Conservation (phyloP, 2,888 invertebrate genomes). For the Parnassius orleans region DNA sequence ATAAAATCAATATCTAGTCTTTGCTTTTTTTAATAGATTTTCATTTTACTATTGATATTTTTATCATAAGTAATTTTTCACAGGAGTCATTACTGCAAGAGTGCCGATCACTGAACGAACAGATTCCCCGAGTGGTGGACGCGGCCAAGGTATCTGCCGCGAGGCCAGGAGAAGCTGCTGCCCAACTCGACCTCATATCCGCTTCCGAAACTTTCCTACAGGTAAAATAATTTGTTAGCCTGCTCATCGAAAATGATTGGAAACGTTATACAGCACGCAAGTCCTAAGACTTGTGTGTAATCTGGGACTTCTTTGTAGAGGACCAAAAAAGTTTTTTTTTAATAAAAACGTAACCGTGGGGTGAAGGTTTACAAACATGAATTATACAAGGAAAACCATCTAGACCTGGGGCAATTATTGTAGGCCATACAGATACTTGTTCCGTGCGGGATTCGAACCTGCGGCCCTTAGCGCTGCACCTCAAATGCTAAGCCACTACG, state of each 20-base stretch:
- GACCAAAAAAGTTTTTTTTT: background rate
- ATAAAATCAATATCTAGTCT: background rate
- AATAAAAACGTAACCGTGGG: no score
- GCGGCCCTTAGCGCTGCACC: no score
- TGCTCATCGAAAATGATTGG: no score
- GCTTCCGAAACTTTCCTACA: constrained; percentile 92
- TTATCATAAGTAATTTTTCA: background rate
- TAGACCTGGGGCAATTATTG: no score
- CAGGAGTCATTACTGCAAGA: constrained; percentile 88
- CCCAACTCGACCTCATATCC: constrained; percentile 90
- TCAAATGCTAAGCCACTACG: no score
- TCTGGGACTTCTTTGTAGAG: no score
- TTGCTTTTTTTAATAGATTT: background rate
- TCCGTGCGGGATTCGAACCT: no score
- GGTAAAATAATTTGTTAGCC: constrained; percentile 54
- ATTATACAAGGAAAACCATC: no score
- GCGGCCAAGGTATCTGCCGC: constrained; percentile 86
- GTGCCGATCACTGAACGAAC: constrained; percentile 87
- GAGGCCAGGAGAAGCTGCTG: constrained; percentile 86
- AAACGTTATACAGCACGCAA: no score
- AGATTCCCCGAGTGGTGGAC: constrained; percentile 90
- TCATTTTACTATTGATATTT: background rate
- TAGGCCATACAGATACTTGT: no score
- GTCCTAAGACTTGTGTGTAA: no score
- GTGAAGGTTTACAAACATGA: no score